Conservation (phyloP, 2,797 vertebrate genomes). For the Lerista edwardsae region DNA sequence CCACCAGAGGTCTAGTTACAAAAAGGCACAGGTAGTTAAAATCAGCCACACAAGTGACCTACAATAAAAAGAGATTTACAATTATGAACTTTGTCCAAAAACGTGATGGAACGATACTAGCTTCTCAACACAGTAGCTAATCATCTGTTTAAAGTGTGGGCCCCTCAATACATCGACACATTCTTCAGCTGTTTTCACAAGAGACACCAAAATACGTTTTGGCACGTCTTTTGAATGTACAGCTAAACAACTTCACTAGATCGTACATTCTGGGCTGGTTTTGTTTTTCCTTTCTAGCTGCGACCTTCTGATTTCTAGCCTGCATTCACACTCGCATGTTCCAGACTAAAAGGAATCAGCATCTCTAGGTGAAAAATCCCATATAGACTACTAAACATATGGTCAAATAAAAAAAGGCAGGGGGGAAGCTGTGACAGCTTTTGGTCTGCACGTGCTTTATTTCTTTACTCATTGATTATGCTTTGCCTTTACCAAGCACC, state of each 20-base stretch:
- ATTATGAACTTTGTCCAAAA: conserved; percentile 10
- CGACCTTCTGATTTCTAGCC: conserved; percentile 7
- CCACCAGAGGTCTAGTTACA: conserved; percentile 16
- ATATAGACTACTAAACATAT: conserved; percentile 56
- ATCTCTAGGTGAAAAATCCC: not conserved
- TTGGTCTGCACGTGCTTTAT: conserved; percentile 41
- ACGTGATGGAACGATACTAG: conserved; percentile 42
- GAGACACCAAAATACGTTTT: not conserved
- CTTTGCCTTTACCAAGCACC: conserved; percentile 10
- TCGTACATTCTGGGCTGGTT: not conserved
- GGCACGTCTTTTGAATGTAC: not conserved
- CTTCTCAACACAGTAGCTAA: conserved; percentile 42
- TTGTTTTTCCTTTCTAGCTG: not conserved
- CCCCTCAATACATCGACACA: conserved; percentile 55
- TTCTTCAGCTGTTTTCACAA: conserved; percentile 53
- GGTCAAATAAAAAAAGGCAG: conserved; percentile 44
- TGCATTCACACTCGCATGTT: not conserved
- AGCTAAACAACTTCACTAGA: not conserved
- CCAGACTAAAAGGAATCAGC: conserved; percentile 19
- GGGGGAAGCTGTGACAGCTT: conserved; percentile 41
- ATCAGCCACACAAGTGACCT: conserved; percentile 11
- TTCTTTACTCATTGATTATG: conserved; percentile 11
- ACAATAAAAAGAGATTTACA: conserved; percentile 27
- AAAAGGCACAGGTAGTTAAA: conserved; percentile 32
- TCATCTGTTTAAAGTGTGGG: conserved; percentile 32